phyloP scores from a whole-genome alignment of 2,113 vertebrate genomes.

The Percopsis transmontana region DNA sequence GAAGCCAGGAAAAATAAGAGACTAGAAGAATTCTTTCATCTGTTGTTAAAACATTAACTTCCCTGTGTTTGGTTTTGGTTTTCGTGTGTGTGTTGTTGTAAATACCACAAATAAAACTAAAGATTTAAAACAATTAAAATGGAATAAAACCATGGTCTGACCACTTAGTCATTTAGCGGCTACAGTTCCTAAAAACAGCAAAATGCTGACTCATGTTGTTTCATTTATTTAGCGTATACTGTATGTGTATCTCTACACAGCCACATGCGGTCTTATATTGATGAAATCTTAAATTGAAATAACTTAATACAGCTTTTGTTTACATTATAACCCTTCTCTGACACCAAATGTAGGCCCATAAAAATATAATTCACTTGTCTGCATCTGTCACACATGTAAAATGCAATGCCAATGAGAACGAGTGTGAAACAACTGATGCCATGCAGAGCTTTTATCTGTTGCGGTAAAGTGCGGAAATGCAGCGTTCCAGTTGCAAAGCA shows the following conservation, averaged over 20 bases:
- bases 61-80: slow-evolving; percentile 2
- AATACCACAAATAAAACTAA: slow-evolving; percentile 31
- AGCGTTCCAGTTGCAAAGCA: too few relatives aligned
- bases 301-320: too few relatives aligned
- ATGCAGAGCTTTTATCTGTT: too few relatives aligned
- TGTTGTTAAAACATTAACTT: slow-evolving; percentile 8
- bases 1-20: slow-evolving; percentile 18
- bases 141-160: background rate
- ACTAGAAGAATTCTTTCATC: slow-evolving; percentile 15
- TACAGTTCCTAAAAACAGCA: background rate
- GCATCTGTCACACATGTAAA: too few relatives aligned
- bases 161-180: background rate
- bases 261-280: background rate
- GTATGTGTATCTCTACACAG: background rate
- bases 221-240: background rate
- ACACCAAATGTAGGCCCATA: too few relatives aligned
- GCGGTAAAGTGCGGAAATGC: too few relatives aligned
- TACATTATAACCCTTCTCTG: too few relatives aligned
- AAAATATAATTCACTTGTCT: too few relatives aligned
- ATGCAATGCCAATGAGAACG: too few relatives aligned
- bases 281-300: too few relatives aligned
- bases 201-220: background rate
- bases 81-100: background rate
- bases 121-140: slow-evolving; percentile 17
- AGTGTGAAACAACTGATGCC: too few relatives aligned